Conservation (phyloP, 2,113 vertebrate species). For the Irena cyanogastra region DNA sequence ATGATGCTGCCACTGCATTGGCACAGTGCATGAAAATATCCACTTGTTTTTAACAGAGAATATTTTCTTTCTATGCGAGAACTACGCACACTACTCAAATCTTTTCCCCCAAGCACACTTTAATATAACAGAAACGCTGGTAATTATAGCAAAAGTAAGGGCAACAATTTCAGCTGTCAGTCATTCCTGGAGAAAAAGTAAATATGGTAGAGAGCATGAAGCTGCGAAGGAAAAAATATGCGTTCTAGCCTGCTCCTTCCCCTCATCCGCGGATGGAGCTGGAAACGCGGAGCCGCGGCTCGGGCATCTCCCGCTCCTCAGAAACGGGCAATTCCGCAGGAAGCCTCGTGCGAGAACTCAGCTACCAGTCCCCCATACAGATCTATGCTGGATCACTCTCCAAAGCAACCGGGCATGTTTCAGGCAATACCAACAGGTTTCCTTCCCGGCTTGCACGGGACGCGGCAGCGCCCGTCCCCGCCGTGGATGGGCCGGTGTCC, state of each 20-base stretch:
- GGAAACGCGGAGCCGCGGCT: too few species aligned
- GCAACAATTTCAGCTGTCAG: too few species aligned
- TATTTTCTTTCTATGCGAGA: not conserved
- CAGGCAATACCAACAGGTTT: not conserved
- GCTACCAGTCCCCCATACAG: fast-evolving
- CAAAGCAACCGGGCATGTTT: fast-evolving
- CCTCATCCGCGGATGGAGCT: not conserved
- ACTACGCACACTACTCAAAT: not conserved
- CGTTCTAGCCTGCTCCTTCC: not conserved
- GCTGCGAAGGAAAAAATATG: not conserved
- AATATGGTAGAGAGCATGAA: too few species aligned
- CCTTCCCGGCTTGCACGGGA: too few species aligned
- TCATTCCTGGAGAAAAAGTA: not conserved
- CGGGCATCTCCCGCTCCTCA: not conserved
- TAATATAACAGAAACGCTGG: not conserved
- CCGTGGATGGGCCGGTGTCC: not conserved
- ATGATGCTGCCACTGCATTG: not conserved
- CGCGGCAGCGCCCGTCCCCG: too few species aligned
- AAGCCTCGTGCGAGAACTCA: not conserved
- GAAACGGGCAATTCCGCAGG: not conserved
- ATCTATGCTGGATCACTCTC: too few species aligned
- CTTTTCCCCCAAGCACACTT: not conserved
- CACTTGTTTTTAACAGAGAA: fast-evolving
- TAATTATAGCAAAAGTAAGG: not conserved
- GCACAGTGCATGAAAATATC: fast-evolving